phyloP scores from a whole-genome alignment of 2,888 invertebrate species.

The Meandrusa payeni region DNA sequence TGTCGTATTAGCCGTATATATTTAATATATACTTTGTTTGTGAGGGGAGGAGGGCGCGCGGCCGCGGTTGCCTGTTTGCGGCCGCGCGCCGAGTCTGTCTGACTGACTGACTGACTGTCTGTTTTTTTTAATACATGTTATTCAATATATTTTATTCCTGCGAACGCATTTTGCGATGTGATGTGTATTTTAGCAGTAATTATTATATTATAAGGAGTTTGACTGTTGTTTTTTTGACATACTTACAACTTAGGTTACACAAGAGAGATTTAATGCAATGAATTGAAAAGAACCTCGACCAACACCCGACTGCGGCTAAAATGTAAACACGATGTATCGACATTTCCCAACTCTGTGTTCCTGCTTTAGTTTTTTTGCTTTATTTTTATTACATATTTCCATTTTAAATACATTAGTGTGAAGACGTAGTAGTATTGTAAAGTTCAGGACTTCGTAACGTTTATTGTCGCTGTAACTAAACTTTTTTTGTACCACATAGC shows the following conservation, averaged over 20 bases:
- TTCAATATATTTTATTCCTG: constrained; percentile 90
- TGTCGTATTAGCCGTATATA: constrained; percentile 73
- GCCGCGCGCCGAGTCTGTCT: constrained; percentile 62
- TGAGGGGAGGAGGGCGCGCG: constrained; percentile 63
- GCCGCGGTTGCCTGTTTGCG: constrained; percentile 78
- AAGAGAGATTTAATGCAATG: constrained; percentile 66
- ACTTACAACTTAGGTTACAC: constrained; percentile 78
- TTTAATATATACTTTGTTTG: constrained; percentile 70
- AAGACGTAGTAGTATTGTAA: constrained; percentile 78
- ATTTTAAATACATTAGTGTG: constrained; percentile 77
- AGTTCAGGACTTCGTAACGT: constrained; percentile 76
- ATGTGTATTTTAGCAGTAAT: constrained; percentile 83
- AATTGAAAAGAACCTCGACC: constrained; percentile 63
- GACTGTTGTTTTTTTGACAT: constrained; percentile 80
- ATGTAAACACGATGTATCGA: constrained; percentile 72
- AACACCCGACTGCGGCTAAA: constrained; percentile 73
- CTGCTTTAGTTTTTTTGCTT: constrained; percentile 80
- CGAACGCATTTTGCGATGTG: constrained; percentile 89
- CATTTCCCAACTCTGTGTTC: constrained; percentile 79
- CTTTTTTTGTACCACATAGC: constrained; percentile 75
- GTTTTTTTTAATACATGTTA: constrained; percentile 82
- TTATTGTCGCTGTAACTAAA: constrained; percentile 70
- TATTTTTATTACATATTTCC: constrained; percentile 76
- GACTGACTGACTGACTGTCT: constrained; percentile 70
- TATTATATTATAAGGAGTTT: constrained; percentile 81